These are phyloP conservation scores for Polyploca ridens DNA, from an alignment of 2,888 invertebrate genomes.

Conservation along the genomic window DNA sequence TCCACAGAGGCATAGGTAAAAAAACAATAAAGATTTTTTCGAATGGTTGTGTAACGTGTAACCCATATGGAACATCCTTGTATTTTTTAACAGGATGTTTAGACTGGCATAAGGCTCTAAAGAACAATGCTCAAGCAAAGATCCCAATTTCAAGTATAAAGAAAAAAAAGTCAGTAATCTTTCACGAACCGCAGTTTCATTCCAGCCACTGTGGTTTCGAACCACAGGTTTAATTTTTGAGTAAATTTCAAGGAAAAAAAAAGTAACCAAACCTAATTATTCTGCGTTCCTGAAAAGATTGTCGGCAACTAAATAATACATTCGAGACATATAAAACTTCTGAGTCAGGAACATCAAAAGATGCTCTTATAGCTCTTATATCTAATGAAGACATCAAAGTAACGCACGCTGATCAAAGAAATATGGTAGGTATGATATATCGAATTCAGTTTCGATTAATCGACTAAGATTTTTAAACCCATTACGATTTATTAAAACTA, in stretches of 20 bases:
- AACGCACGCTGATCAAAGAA: background rate
- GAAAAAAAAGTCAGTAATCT: background rate
- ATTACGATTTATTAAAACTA: background rate
- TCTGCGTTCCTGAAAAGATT: too few species aligned
- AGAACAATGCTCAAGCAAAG: too few species aligned
- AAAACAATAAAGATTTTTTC: too few species aligned
- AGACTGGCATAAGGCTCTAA: background rate
- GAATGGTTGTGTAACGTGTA: too few species aligned
- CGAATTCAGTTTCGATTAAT: background rate
- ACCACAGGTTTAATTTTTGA: too few species aligned
- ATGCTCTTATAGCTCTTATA: background rate
- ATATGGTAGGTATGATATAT: background rate
- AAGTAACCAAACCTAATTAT: too few species aligned
- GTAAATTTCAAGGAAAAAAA: too few species aligned
- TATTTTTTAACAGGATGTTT: constrained; percentile 3
- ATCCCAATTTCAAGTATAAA: background rate
- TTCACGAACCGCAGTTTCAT: background rate
- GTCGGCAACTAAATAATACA: too few species aligned
- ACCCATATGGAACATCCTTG: too few species aligned
- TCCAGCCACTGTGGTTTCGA: too few species aligned
- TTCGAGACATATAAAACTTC: too few species aligned
- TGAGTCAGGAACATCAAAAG: background rate
- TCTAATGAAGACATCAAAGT: background rate
- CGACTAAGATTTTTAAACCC: background rate
- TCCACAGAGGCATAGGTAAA: background rate